Evolutionary conservation across 2,797 vertebrate species (phyloP).

Genomic region (Sparus aurata): DNA sequence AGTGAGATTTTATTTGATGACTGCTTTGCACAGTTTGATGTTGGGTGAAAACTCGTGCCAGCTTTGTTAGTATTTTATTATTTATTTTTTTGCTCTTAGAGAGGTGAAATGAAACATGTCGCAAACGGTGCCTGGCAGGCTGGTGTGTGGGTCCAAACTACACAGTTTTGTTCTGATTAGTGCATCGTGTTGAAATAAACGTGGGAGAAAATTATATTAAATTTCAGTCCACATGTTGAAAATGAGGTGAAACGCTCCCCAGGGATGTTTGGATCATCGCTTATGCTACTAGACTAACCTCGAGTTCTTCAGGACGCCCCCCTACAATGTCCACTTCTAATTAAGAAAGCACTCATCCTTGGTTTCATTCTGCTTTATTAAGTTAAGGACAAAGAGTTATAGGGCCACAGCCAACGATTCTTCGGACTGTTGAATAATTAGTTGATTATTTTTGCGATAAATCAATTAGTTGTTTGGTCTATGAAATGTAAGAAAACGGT

Average conservation of each 20-base stretch:
- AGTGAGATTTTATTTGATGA: background rate
- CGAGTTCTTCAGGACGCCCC: background rate
- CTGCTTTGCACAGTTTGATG: background rate
- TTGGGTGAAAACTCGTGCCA: conserved; percentile 6
- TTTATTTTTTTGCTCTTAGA: background rate
- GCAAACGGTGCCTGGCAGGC: background rate
- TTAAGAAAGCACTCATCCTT: background rate
- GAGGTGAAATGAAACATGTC: background rate
- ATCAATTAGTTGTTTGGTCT: too few species aligned
- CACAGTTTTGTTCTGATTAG: background rate
- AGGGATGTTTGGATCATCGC: background rate
- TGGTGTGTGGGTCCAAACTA: background rate
- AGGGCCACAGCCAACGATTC: too few species aligned
- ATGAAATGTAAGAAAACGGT: too few species aligned
- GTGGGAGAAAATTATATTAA: background rate
- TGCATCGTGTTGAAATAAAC: background rate
- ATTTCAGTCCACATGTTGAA: conserved; percentile 6
- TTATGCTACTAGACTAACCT: background rate
- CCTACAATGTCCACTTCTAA: background rate
- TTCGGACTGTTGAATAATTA: too few species aligned
- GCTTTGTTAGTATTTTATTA: background rate
- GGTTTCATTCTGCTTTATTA: background rate
- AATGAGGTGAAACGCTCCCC: background rate
- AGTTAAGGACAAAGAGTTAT: too few species aligned
- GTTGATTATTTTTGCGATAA: too few species aligned